phyloP scores from a whole-genome alignment of 2,113 vertebrate genomes.

The Tachysurus fulvidraco region DNA sequence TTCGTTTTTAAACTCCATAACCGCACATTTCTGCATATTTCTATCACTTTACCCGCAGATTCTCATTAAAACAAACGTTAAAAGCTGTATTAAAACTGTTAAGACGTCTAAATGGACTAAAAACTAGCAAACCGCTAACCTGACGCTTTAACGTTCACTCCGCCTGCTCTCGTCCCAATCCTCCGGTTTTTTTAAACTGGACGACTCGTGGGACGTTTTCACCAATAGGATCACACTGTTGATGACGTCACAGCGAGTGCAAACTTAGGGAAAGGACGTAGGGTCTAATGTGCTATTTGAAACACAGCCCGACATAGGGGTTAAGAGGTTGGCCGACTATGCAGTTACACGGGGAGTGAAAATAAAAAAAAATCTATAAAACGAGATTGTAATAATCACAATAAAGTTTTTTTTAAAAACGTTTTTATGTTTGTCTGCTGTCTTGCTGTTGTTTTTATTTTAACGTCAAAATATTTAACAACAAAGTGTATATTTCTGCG shows the following conservation, averaged over 20 bases:
- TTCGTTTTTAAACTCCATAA: neutral
- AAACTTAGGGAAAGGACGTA: neutral
- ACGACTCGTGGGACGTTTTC: neutral
- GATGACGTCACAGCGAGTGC: neutral
- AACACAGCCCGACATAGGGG: neutral
- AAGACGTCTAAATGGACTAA: neutral
- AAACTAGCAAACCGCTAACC: neutral
- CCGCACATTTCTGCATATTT: too few species aligned
- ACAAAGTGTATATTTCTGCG: too few species aligned
- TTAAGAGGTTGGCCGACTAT: neutral
- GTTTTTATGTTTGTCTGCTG: neutral
- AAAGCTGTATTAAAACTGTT: neutral
- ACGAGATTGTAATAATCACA: too few species aligned
- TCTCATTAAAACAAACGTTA: neutral
- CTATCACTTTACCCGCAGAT: too few species aligned
- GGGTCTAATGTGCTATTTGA: neutral
- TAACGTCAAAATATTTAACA: too few species aligned
- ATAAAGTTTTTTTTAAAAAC: neutral
- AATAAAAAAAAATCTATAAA: neutral
- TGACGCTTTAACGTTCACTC: neutral
- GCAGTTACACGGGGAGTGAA: neutral
- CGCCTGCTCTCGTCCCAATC: constrained; percentile 62
- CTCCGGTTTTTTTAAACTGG: neutral
- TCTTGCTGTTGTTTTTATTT: neutral
- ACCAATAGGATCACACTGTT: too few species aligned